Conservation (phyloP, 2,888 invertebrate genomes). For the Glaucopsyche alexis region DNA sequence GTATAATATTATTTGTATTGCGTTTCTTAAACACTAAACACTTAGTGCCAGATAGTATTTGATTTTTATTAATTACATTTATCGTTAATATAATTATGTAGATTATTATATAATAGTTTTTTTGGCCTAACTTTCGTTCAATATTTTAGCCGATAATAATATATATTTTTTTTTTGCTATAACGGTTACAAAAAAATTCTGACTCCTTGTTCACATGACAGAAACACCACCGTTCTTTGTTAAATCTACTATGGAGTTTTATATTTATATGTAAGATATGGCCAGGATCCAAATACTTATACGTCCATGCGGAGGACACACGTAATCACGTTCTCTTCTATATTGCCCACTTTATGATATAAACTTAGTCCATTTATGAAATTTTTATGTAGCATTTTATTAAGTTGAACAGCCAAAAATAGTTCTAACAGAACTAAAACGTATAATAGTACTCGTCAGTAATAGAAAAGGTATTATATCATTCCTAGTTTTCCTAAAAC, state of each 20-base stretch:
- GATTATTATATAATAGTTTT: no score
- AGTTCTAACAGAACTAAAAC: neutral
- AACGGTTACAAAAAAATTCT: neutral
- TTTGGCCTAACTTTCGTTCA: no score
- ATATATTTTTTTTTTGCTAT: neutral
- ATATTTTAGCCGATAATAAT: no score
- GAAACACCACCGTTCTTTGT: neutral
- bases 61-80: no score
- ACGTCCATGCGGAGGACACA: conserved; percentile 25
- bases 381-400: conserved; percentile 12
- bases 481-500: no score
- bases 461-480: no score
- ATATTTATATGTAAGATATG: conserved; percentile 31
- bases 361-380: conserved; percentile 23
- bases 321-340: conserved; percentile 17
- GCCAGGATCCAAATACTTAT: conserved; percentile 35
- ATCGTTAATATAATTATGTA: no score
- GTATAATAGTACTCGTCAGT: neutral
- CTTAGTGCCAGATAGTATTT: no score
- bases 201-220: neutral
- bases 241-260: conserved; percentile 3
- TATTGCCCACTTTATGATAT: conserved; percentile 13
- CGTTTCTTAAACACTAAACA: no score
- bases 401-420: neutral
- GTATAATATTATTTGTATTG: no score